Evolutionary conservation across 1,140 invertebrate genomes (phyloP).

Genomic region (Lepidurus packardi): DNA sequence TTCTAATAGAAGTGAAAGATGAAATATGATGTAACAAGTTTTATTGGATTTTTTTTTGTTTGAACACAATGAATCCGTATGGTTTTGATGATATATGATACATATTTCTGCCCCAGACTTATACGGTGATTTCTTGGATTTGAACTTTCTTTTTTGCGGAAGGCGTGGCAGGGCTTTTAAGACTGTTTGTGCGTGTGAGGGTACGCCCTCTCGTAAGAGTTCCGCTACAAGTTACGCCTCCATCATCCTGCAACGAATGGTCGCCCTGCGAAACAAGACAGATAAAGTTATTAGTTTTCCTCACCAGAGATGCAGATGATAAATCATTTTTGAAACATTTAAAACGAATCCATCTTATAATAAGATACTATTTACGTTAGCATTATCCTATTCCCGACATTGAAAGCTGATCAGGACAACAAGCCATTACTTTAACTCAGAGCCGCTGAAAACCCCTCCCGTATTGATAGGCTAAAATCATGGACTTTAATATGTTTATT

Average conservation of each 20-base stretch:
- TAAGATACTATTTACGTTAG: too few species aligned
- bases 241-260: background rate
- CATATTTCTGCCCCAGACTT: background rate
- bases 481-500: too few species aligned
- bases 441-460: too few species aligned
- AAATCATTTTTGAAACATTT: too few species aligned
- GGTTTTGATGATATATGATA: background rate
- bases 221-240: background rate
- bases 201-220: background rate
- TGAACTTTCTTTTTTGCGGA: conserved; percentile 4
- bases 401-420: too few species aligned
- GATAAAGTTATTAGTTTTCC: background rate
- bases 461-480: too few species aligned
- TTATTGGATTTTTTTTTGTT: background rate
- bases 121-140: conserved; percentile 13
- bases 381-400: too few species aligned
- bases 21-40: background rate
- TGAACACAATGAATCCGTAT: background rate
- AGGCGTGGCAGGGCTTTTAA: background rate
- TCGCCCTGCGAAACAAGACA: background rate
- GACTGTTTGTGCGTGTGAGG: background rate
- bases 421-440: too few species aligned
- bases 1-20: background rate
- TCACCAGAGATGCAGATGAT: too few species aligned
- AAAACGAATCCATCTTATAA: too few species aligned